Evolutionary conservation across 2,888 invertebrate genomes (phyloP), one percentile per base, ranked within the genome.

Genomic region (Mactromeris polynyma): DNA sequence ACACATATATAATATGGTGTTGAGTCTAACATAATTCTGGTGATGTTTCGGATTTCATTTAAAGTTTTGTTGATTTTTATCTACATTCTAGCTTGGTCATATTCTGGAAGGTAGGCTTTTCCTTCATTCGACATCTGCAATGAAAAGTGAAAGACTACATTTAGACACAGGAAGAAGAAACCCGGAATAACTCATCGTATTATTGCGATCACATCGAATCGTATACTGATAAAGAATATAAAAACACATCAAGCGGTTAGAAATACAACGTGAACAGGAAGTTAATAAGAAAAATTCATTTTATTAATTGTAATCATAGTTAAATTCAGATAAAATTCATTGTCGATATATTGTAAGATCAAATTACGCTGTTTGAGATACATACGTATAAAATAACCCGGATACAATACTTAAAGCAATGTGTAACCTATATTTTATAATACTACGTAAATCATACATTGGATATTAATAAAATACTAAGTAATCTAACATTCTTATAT

Each of bases 11-110:
- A 6, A 64, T 26, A 26, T 26, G 58, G 26, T 7, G 58, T 7
- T 26, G 26, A 9, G 9, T 7, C 7, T 19, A 2, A n/a, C 58
- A 58, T 58, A 64, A 1, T 26, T 26, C 26, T n/a, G 26, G 26
- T n/a, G 58, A 64, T 58, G 58, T n/a, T 7, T n/a, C 31, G 73
- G 73, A 73, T 73, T 73, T 73, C 73, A 9, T 14, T 31, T 73
- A 73, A 73, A 33, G 31, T 33, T 73, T 26, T 17, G 19, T 36
- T 73, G 31, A 33, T 69, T 31, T 14, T 36, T 17, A 3, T 73
- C 19, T 73, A 73, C 73, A 73, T 73, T 36, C 36, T 73, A 19
- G 73, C 73, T 73, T 73, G 33, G 11, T 73, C 73, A 14, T 73
- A 73, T 19, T 33, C 19, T 0, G 33, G 73, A 36, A 26, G 33